Evolutionary conservation across 1,140 invertebrate genomes (phyloP).

Genomic region (Heliconius hewitsoni): DNA sequence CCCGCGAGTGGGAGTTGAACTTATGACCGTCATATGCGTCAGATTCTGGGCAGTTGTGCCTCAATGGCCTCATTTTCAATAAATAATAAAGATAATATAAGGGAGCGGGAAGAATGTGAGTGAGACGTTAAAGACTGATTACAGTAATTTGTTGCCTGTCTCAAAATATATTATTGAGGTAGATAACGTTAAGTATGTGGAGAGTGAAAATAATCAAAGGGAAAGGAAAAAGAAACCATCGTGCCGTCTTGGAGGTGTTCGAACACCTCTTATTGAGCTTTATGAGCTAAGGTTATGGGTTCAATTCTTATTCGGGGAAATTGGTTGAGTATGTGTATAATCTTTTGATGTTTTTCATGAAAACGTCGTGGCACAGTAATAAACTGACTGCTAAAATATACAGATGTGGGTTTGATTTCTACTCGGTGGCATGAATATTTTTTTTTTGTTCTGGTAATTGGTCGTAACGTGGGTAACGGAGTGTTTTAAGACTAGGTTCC

Average conservation of each 20-base stretch:
- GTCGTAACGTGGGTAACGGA: neutral
- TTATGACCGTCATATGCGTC: no score
- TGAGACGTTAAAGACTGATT: constrained; percentile 4
- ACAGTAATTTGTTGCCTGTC: constrained; percentile 2
- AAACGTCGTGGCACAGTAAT: no score
- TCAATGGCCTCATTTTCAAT: neutral
- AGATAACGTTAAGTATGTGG: constrained; percentile 7
- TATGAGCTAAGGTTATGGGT: neutral
- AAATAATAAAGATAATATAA: constrained; percentile 10
- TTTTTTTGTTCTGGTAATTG: no score
- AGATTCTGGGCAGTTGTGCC: neutral
- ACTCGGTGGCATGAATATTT: no score
- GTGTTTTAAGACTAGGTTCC: neutral
- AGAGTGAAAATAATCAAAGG: neutral
- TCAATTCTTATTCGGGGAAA: neutral
- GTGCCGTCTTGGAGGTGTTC: neutral
- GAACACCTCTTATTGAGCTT: no score
- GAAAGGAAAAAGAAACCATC: neutral
- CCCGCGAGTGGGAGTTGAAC: no score
- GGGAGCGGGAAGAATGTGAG: neutral
- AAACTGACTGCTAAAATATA: no score
- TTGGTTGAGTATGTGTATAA: no score
- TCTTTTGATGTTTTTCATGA: no score
- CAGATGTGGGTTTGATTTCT: no score
- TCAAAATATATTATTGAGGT: neutral